phyloP scores from a whole-genome alignment of 2,113 vertebrate species.

The Lanius collurio region DNA sequence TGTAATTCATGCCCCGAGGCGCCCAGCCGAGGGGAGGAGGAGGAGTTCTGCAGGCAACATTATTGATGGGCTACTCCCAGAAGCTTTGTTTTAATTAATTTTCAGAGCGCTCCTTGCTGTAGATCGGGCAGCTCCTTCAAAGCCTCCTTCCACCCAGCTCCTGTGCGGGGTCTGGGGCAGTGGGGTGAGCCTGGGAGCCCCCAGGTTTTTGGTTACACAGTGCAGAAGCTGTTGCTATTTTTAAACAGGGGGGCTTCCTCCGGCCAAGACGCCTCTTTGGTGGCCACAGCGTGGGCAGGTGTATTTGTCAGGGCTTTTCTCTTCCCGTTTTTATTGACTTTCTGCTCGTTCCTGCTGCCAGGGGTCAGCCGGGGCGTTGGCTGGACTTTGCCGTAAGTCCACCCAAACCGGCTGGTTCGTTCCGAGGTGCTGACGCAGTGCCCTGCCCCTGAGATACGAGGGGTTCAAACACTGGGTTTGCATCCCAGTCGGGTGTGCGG shows the following conservation, averaged over 20 bases:
- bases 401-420: rapidly evolving
- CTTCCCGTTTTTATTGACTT: conserved; percentile 3
- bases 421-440: background rate
- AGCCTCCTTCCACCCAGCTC: background rate
- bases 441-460: background rate
- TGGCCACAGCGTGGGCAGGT: rapidly evolving
- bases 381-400: conserved; percentile 12
- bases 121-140: background rate
- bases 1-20: background rate
- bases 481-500: rapidly evolving
- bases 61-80: conserved; percentile 34
- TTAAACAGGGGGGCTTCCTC: background rate
- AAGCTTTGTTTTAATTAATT: conserved; percentile 36
- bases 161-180: background rate
- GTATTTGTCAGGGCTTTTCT: background rate
- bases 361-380: background rate
- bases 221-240: background rate
- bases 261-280: background rate
- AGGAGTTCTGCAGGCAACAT: background rate
- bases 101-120: background rate
- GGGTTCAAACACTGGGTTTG: rapidly evolving
- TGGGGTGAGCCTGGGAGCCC: rapidly evolving
- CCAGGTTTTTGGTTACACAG: background rate
- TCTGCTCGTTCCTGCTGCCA: background rate
- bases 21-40: background rate